Evolutionary conservation across 2,888 invertebrate genomes (phyloP).

Genomic region (Biston stratarius): DNA sequence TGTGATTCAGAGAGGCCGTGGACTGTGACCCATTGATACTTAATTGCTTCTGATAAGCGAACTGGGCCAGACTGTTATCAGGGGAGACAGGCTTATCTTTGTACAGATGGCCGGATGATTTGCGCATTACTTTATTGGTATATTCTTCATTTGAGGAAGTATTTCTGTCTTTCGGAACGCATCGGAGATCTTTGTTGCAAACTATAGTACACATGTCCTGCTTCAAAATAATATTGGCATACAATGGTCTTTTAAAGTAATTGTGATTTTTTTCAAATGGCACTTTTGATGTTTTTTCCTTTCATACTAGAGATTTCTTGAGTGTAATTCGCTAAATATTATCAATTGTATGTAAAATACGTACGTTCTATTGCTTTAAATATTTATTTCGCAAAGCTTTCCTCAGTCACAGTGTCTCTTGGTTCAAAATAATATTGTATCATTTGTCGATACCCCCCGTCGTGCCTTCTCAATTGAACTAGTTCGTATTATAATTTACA

Average conservation of each 20-base stretch:
- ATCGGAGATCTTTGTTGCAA: neutral
- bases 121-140: slow-evolving; percentile 15
- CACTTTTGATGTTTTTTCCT: no score
- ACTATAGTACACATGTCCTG: no score
- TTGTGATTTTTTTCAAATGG: no score
- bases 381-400: neutral
- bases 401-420: neutral
- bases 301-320: no score
- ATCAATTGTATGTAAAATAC: no score
- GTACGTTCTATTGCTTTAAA: no score
- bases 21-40: slow-evolving; percentile 20
- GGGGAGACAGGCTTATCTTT: slow-evolving; percentile 53
- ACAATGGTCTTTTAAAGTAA: no score
- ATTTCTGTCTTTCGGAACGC: neutral
- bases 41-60: slow-evolving; percentile 52
- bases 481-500: slow-evolving; percentile 2
- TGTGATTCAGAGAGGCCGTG: slow-evolving; percentile 14
- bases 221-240: no score
- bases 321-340: no score
- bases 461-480: slow-evolving; percentile 7
- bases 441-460: neutral
- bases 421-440: neutral
- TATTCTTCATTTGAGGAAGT: neutral
- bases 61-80: slow-evolving; percentile 55
- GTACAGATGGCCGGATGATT: slow-evolving; percentile 48